Evolutionary conservation across 2,113 vertebrate genomes (phyloP), one percentile per base, ranked within the genome.

Genomic region (Mixornis gularis): DNA sequence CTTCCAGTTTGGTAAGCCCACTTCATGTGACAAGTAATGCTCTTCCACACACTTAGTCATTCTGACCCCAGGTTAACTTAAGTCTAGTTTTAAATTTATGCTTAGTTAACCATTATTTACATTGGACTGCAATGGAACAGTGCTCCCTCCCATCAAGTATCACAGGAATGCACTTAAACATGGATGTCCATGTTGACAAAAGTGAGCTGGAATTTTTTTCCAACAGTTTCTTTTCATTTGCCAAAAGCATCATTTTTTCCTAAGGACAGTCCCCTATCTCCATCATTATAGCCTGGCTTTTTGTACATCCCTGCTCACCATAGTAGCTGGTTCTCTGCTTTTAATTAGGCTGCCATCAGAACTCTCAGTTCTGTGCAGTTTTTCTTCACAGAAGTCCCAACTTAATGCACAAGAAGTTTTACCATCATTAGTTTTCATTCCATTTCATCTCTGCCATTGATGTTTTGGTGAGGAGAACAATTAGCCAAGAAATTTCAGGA

Each of bases 21-120:
- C 13, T 40, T n/a, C 40, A 32, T 9, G 52, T 12, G 34, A 41
- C 13, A 27, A 71, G 36, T 17, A 65, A 62, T 5, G 17, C 17
- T 73, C n/a, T 55, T 77, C 65, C 40, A 81, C 16, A 63, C 36
- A 19, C 51, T 43, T 7, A 84, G 65, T 15, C 43, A 65, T 38
- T 64, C 51, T 85, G 81, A 82, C 51, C 40, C 7, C 27, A 21
- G 73, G 56, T 52, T 60, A 90, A 66, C 62, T 46, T 16, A 44
- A 79, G 30, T 8, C 48, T 51, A 63, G 56, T 65, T 82, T 59
- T 79, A 77, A 53, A 90, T 59, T 48, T 41, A 36, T 65, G 46
- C 55, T 73, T 46, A 60, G 78, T 89, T 94, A 90, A 95, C 89
- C 59, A 66, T 76, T 87, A 69, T 66, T 95, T 83, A 56, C 65